Evolutionary conservation across 2,113 vertebrate genomes (phyloP), one percentile per base, ranked within the genome.

Genomic region (Hirundichthys speculiger): DNA sequence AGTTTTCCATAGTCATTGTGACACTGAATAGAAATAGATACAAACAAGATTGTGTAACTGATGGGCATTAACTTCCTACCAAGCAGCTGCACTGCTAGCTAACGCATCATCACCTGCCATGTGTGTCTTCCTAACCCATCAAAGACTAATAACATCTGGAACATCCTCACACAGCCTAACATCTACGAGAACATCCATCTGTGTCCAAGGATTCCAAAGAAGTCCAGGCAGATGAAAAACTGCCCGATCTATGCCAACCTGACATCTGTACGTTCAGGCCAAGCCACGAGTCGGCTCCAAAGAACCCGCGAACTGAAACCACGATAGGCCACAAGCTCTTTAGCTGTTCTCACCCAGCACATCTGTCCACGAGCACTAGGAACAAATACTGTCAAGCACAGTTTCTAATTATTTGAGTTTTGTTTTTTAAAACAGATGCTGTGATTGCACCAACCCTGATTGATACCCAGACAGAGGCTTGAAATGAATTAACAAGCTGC

Each of bases 191-290:
- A 90, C 66, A 20, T 86, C 19, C 25, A 59, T 2, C 11, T 82
- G 66, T 80, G 71, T 72, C 80, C 76, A 65, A 77, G 55, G 75
- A 73, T 40, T 24, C 55, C 63, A 62, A 89, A 87, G 70, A 83
- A 51, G 16, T 68, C 83, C 61, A 79, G 67, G 40, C 69, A 69
- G 63, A 76, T 59, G 9, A 78, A 13, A 42, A 53, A 76, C 6
- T 77, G 48, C 30, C 86, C 91, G 0, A 55, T 93, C 43, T 93
- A 93, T 15, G 82, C 63, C 73, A 93, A 93, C 89, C 41, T 92
- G 3, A 82, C 46, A 13, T 64, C 73, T 1, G 42, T 55, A 1
- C 73, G 27, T 14, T 42, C 79, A 0, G 68, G 69, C 39, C 84
- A 76, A 61, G 70, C 73, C 51, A 68, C 62, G 38, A 49, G 45